Percentiles rank a stretch among this genome's conserved stretches.
Conservation (phyloP, 2,888 invertebrate genomes). For the Blastobasis adustella region DNA sequence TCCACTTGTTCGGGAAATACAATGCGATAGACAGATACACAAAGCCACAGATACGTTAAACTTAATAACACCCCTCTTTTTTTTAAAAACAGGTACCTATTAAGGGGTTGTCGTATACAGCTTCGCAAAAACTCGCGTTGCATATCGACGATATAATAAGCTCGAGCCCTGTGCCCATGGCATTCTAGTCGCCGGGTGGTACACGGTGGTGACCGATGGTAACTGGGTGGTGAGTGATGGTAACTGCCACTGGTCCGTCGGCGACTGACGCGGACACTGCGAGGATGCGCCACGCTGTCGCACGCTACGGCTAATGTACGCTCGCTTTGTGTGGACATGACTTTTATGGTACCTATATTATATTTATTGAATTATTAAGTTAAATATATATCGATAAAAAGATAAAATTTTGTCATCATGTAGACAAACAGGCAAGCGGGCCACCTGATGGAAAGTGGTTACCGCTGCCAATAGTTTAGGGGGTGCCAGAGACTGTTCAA, state of each 20-base stretch:
- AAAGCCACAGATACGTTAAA: too few relatives aligned
- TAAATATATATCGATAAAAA: too few relatives aligned
- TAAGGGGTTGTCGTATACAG: conserved; percentile 39
- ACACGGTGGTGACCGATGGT: background rate
- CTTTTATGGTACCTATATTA: conserved; percentile 1
- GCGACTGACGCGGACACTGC: background rate
- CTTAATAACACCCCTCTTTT: too few relatives aligned
- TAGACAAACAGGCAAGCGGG: too few relatives aligned
- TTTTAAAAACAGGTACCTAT: conserved; percentile 23
- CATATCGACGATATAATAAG: conserved; percentile 59
- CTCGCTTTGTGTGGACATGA: conserved; percentile 26
- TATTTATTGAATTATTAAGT: too few relatives aligned
- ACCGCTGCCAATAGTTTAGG: too few relatives aligned
- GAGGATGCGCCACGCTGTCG: conserved; percentile 7
- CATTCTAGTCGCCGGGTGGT: conserved; percentile 16
- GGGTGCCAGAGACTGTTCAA: too few relatives aligned
- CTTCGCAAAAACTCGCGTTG: conserved; percentile 55
- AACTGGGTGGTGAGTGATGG: background rate
- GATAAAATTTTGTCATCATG: too few relatives aligned
- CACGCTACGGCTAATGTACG: conserved; percentile 28
- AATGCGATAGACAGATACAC: too few relatives aligned
- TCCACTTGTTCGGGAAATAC: too few relatives aligned
- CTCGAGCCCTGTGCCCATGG: conserved; percentile 51
- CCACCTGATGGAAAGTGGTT: too few relatives aligned
- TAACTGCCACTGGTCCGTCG: background rate